Conservation (phyloP, 2,113 vertebrate species). For the Chitala chitala region DNA sequence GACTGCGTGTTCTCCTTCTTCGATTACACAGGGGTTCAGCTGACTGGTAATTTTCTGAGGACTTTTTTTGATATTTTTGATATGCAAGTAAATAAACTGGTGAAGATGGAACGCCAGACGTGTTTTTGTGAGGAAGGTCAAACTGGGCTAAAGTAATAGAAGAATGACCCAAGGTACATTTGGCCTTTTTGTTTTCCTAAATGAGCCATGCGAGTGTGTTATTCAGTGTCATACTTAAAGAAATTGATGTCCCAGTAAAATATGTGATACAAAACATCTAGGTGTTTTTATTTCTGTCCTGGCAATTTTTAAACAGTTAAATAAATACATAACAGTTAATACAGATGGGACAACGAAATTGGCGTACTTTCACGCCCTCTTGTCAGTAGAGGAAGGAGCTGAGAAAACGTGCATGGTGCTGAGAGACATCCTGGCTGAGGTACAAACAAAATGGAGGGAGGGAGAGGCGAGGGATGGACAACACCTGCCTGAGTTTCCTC, state of each 20-base stretch:
- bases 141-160: neutral
- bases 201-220: too few species aligned
- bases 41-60: conserved; percentile 3
- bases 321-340: too few species aligned
- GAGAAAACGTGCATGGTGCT: neutral
- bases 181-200: too few species aligned
- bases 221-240: too few species aligned
- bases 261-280: too few species aligned
- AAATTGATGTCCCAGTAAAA: too few species aligned
- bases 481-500: conserved; percentile 18
- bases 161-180: too few species aligned
- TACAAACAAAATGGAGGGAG: conserved; percentile 12
- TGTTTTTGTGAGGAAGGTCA: neutral
- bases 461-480: conserved; percentile 9
- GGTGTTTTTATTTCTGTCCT: too few species aligned
- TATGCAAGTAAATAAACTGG: conserved; percentile 14
- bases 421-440: neutral
- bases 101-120: neutral
- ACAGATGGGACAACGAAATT: neutral
- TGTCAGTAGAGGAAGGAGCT: neutral
- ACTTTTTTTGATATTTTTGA: conserved; percentile 15
- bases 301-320: too few species aligned
- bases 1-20: neutral
- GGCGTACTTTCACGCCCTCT: neutral
- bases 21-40: neutral